Base-by-base conservation (phyloP, 2,113 vertebrate genomes). In the Nannobrachium achirus region DNA sequence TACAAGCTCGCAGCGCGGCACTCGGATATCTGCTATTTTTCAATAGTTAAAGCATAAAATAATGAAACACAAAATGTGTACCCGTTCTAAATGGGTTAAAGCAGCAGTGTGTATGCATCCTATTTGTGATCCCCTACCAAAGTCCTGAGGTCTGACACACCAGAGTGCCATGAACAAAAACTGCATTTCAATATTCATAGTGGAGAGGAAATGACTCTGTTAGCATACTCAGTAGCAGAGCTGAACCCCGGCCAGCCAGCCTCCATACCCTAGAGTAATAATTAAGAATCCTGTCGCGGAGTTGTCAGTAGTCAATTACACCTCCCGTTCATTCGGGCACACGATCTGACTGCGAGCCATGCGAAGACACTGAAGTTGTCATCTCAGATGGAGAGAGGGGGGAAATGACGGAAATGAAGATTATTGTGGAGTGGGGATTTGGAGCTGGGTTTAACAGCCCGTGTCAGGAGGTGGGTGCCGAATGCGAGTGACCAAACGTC, bases 221-320 rank as follows among this genome's bases (percentile, higher is more conserved):
- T 88, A 91, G 82, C 88, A 75, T 78, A 78, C 72, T 79, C 74
- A 69, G 77, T 71, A 15, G 82, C 81, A 58, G 79, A 73, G 83
- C 76, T 84, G 83, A 86, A 90, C 85, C 76, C 68, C 45, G 81
- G 83, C 63, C 86, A 74, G 83, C 79, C 76, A 88, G 82, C 76
- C 73, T 68, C 84, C 79, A 58, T 89, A 87, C 90, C 92, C 90
- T 73, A 63, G 80, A 90, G 93, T 89, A 86, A 92, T 90, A 92
- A 92, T 93, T 93, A 93, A 92, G 88, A 90, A 88, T 88, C 82
- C 80, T 84, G 89, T 88, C 83, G 80, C 75, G 49, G 64, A 89
- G 89, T 90, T 86, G 87, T 91, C 90, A 88, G 86, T 87, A 91
- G 91, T 92, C 91, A 92, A 93, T 93, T 93, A 92, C 89, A 90